A percentile compares a stretch with the other conserved stretches of the same genome.
Conservation (phyloP, 2,888 invertebrate species). For the Sicus ferrugineus region DNA sequence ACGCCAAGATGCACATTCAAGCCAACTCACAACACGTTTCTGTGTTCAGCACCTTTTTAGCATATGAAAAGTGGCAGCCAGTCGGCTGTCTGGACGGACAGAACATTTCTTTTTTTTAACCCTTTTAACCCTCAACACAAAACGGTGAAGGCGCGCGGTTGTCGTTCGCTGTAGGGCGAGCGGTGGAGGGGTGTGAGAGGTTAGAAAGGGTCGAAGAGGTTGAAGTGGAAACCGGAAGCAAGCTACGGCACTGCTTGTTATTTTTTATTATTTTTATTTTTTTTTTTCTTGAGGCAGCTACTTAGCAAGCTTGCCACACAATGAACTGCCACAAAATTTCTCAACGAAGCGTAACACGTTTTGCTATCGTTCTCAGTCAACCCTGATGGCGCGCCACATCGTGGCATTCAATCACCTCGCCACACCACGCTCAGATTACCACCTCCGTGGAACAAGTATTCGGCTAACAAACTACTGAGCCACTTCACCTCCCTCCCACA, state of each 20-base stretch:
- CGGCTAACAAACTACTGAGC: too few species aligned
- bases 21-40: not conserved
- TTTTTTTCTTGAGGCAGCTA: not conserved
- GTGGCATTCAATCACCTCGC: too few species aligned
- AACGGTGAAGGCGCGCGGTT: not conserved
- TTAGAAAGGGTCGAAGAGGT: not conserved
- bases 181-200: not conserved
- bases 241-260: not conserved
- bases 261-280: not conserved
- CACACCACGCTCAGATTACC: too few species aligned
- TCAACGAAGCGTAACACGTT: slow-evolving; percentile 17
- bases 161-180: too few species aligned
- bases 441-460: too few species aligned
- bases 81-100: not conserved
- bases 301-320: slow-evolving; percentile 2
- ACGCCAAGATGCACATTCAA: slow-evolving; percentile 22
- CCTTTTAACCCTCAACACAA: not conserved
- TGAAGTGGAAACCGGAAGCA: not conserved
- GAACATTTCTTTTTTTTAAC: not conserved
- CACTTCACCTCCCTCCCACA: not conserved
- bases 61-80: slow-evolving; percentile 26
- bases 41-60: slow-evolving; percentile 19
- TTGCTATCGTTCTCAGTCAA: slow-evolving; percentile 4
- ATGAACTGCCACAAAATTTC: slow-evolving; percentile 17
- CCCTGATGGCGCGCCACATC: too few species aligned